phyloP scores from a whole-genome alignment of 2,113 vertebrate species.

The Podarcis muralis region DNA sequence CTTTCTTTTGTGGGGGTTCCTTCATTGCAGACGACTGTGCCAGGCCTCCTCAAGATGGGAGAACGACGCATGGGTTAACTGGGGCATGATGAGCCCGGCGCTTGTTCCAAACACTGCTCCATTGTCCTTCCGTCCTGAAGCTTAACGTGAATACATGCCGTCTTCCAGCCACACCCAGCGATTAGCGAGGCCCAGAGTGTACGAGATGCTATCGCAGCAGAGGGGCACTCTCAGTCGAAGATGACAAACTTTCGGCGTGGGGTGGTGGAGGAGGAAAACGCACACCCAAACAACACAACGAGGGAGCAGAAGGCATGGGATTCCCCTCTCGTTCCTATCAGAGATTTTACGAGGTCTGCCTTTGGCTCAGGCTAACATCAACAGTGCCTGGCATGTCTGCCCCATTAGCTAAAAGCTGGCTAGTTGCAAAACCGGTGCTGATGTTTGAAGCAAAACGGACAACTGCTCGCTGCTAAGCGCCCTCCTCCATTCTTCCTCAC shows the following conservation, averaged over 20 bases:
- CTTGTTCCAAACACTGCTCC: not conserved
- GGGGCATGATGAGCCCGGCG: not conserved
- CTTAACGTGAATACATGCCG: not conserved
- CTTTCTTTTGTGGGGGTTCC: not conserved
- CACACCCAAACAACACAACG: not conserved
- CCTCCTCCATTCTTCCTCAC: not conserved
- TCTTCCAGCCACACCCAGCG: not conserved
- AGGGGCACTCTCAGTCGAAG: not conserved
- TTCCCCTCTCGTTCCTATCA: not conserved
- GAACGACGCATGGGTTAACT: not conserved
- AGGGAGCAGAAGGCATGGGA: not conserved
- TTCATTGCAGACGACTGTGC: not conserved
- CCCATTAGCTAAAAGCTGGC: not conserved
- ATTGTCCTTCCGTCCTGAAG: not conserved
- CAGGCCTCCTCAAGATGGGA: too few species aligned
- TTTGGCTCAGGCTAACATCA: not conserved
- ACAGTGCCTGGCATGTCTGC: not conserved
- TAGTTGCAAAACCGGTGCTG: too few species aligned
- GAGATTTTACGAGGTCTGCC: not conserved
- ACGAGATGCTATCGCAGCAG: not conserved
- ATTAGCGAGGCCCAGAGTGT: not conserved
- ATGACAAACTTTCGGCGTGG: not conserved
- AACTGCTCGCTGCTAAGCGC: not conserved
- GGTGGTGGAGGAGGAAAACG: rapidly evolving
- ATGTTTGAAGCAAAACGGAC: not conserved